Evolutionary conservation across 2,113 vertebrate genomes (phyloP), one percentile per base, ranked within the genome.

Genomic region (Columba livia): DNA sequence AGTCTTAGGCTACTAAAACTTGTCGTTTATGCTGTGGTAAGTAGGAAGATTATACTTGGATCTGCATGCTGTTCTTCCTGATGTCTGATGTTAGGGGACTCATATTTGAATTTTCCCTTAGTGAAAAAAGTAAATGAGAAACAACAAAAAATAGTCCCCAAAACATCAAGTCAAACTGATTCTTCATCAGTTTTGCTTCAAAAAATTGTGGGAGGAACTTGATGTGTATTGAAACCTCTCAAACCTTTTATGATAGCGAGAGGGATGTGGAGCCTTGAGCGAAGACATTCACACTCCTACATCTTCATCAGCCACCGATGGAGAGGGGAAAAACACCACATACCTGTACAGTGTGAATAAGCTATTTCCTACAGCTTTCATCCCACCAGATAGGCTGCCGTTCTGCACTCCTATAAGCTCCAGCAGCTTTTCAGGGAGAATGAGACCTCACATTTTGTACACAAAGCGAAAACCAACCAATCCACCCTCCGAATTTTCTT

Each of bases 171-270:
- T 56, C 56, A 88, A 79, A 57, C 48, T 25, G 53, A 71, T 81
- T 78, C 34, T 77, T 90, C 47, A 29, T 89, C 40, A 44, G 38
- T 92, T 88, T 85, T 84, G 44, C 72, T 78, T 85, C 79, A 86
- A 75, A 64, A 86, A 60, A 64, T n/a, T 58, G 44, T 89, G 57
- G 53, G 82, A 95, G 61, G 53, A 60, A 24, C 40, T 47, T 79
- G 50, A 84, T 44, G 31, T 38, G 8, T 61, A 42, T 71, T 66
- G 88, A 91, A 93, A 80, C 34, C 66, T 79, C 66, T 83, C 85
- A 78, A 67, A 92, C 48, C 38, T 80, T 85, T 88, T 58, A 42
- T 7, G 34, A 42, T 65, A n/a, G 64, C 8, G 3, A 81, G 75
- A 67, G 42, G 56, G 81, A 34, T 91, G 74, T 0, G 5, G 58